Evolutionary conservation across 2,797 vertebrate genomes (phyloP), one percentile per base, ranked within the genome.

Genomic region (Hoplostethus mediterraneus): DNA sequence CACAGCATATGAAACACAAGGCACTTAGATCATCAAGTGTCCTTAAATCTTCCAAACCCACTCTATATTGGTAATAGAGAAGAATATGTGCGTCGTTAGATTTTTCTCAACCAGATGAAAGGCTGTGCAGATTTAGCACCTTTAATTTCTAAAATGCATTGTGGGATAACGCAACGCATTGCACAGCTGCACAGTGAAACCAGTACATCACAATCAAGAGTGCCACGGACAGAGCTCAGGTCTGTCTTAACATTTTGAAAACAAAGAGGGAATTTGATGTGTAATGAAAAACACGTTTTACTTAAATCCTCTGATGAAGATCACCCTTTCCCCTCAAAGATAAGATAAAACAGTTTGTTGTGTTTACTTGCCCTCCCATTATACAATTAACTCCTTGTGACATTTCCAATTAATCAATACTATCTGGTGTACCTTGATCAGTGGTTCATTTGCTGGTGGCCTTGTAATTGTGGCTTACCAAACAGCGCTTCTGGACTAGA

Each of bases 361-460:
- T 7, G 6, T 60, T 47, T 21, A 8, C 31, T 38, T 28, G 13
- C 14, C 14, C 0, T 17, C 25, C 28, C 2, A 25, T 56, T 16
- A 78, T 70, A 13, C 30, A 56, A 30, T 28, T 54, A 30, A 51
- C 25, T 52, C 67, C 51, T 28, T 17, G 7, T 67, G 49, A 54
- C 63, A 71, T 57, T 63, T 76, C 59, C 69, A 62, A 80, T 10
- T 57, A 74, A 79, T 67, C 67, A 76, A 55, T 64, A 40, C 51
- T 11, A 12, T 55, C 42, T 69, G 5, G 4, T 0, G 8, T 0
- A 13, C 49, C 76, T 75, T 4, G 25, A 49, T 69, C 44, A 60
- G 73, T 48, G 54, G 31, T 31, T 68, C 52, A 67, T 75, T 73
- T 61, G 80, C 76, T 68, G 9, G n/a, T 66, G 67, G 57, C 38